A percentile compares a stretch with the other conserved stretches of the same genome.
These are phyloP conservation scores for Myrmecophaga tridactyla DNA, from an alignment of 2,113 vertebrate genomes.

Conservation along the genomic window DNA sequence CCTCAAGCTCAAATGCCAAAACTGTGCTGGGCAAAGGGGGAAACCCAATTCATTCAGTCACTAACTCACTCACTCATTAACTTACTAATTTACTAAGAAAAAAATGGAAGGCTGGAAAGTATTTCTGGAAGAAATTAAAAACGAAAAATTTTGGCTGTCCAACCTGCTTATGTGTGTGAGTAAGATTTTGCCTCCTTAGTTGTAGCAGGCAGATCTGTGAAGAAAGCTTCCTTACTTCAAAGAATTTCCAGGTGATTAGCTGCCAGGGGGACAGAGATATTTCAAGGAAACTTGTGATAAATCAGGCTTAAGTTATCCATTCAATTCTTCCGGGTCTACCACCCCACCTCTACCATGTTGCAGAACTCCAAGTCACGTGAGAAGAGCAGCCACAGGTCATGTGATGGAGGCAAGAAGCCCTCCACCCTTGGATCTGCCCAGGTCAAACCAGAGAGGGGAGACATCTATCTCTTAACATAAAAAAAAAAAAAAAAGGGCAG, in stretches of 20 bases:
- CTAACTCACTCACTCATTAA: no score
- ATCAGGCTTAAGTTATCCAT: not conserved
- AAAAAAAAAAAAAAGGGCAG: not conserved
- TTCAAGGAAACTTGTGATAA: not conserved
- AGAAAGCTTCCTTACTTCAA: not conserved
- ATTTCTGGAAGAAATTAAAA: not conserved
- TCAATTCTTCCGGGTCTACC: not conserved
- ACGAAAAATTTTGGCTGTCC: not conserved
- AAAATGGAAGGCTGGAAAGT: not conserved
- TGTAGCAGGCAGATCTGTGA: not conserved
- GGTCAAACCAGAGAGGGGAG: not conserved
- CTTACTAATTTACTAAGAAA: no score
- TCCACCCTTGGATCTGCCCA: not conserved
- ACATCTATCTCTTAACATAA: not conserved
- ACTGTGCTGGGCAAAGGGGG: not conserved
- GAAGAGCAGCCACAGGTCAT: not conserved
- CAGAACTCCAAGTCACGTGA: not conserved
- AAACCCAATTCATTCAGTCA: not conserved
- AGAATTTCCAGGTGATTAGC: not conserved
- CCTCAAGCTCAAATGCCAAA: no score
- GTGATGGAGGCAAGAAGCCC: not conserved
- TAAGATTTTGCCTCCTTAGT: not conserved
- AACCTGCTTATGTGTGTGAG: not conserved
- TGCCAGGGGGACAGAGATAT: not conserved
- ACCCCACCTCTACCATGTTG: not conserved